These are phyloP conservation scores for Miltochrista miniata DNA, from an alignment of 2,888 invertebrate species.

Conservation along the genomic window DNA sequence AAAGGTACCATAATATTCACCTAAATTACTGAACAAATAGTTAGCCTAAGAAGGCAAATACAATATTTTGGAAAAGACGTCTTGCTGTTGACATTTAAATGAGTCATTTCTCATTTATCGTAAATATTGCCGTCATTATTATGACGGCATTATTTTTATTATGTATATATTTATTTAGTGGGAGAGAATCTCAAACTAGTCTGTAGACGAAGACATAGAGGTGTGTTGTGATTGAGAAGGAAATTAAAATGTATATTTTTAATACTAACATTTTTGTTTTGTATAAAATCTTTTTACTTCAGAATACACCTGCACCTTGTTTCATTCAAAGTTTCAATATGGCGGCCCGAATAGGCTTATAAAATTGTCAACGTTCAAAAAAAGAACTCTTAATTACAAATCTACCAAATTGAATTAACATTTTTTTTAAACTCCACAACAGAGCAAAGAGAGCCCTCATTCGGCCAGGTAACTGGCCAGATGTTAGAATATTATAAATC, in stretches of 20 bases:
- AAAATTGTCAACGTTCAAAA: conserved; percentile 8
- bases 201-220: background rate
- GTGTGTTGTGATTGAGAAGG: background rate
- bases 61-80: too few relatives aligned
- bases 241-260: background rate
- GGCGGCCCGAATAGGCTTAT: too few relatives aligned
- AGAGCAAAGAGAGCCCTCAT: conserved; percentile 33
- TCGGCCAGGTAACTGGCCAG: conserved; percentile 64
- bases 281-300: background rate
- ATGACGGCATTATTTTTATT: too few relatives aligned
- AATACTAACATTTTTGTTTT: background rate
- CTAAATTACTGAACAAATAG: too few relatives aligned
- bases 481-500: conserved; percentile 71
- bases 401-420: conserved; percentile 29
- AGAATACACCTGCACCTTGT: background rate
- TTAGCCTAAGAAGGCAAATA: too few relatives aligned
- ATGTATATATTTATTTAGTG: too few relatives aligned
- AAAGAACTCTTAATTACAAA: conserved; percentile 8
- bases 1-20: too few relatives aligned
- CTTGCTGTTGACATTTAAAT: too few relatives aligned
- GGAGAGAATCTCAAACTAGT: background rate
- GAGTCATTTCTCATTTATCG: too few relatives aligned
- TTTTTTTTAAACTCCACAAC: conserved; percentile 25
- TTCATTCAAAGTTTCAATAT: background rate
- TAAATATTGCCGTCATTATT: too few relatives aligned